A percentile compares a stretch with the other conserved stretches of the same genome.
phyloP scores from a whole-genome alignment of 1,140 invertebrate species.

The Maniola jurtina region DNA sequence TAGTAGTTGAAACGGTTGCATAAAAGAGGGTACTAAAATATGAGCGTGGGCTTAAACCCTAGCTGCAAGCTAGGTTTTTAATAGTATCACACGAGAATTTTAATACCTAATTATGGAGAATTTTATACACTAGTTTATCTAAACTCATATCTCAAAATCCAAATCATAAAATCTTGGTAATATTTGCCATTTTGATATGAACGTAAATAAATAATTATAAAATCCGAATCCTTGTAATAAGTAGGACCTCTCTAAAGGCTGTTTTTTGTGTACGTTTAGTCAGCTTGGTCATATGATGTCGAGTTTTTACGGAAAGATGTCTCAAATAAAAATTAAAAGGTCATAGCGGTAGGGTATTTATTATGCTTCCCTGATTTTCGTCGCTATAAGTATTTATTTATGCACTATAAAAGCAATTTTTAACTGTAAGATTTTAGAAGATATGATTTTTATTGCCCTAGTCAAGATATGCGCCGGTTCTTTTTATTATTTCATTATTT shows the following conservation, averaged over 20 bases:
- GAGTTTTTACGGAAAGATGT: conserved; percentile 24
- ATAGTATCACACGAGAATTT: too few relatives aligned
- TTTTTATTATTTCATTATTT: too few relatives aligned
- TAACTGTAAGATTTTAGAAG: neutral
- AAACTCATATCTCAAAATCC: too few relatives aligned
- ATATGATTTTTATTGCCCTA: neutral
- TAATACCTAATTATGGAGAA: too few relatives aligned
- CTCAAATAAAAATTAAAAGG: too few relatives aligned
- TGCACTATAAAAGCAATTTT: conserved; percentile 1
- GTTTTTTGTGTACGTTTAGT: conserved; percentile 53
- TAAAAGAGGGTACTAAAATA: too few relatives aligned
- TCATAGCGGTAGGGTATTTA: neutral
- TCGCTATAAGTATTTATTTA: conserved; percentile 9
- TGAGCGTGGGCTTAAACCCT: too few relatives aligned
- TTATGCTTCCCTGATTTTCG: conserved; percentile 1
- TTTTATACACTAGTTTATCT: too few relatives aligned
- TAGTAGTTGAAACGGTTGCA: too few relatives aligned
- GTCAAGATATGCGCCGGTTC: neutral
- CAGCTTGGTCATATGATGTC: conserved; percentile 64
- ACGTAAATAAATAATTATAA: neutral
- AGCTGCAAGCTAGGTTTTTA: too few relatives aligned
- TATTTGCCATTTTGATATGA: too few relatives aligned
- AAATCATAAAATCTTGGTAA: too few relatives aligned
- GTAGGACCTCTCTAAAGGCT: conserved; percentile 44
- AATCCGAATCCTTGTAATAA: neutral